phyloP scores from a whole-genome alignment of 2,888 invertebrate species.

The Alitta virens region DNA sequence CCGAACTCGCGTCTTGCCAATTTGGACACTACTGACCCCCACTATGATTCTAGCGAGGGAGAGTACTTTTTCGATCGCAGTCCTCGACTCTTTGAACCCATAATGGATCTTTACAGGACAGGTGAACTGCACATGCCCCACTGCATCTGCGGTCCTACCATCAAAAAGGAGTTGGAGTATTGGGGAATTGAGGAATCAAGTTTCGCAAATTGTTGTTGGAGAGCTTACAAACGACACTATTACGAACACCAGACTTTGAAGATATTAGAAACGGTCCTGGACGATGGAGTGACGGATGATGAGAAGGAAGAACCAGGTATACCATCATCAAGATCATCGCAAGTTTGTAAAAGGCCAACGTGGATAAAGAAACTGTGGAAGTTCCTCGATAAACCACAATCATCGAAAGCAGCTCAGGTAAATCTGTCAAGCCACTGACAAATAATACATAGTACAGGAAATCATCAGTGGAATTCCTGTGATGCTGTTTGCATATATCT shows the following conservation, averaged over 20 bases:
- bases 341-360: not conserved
- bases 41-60: conserved; percentile 1
- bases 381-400: conserved; percentile 15
- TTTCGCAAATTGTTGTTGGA: conserved; percentile 35
- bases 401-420: conserved; percentile 20
- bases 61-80: conserved; percentile 40
- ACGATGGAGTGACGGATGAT: not conserved
- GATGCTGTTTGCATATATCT: too few relatives aligned
- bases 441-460: too few relatives aligned
- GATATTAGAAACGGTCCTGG: conserved; percentile 2
- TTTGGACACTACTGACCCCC: conserved; percentile 2
- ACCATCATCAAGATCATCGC: not conserved
- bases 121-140: conserved; percentile 37
- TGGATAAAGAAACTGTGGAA: conserved; percentile 11
- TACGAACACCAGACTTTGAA: conserved; percentile 12
- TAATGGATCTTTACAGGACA: conserved; percentile 35
- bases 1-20: conserved; percentile 11
- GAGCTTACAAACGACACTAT: conserved; percentile 13
- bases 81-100: conserved; percentile 33
- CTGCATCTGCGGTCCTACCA: conserved; percentile 30
- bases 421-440: too few relatives aligned
- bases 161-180: conserved; percentile 34
- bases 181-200: conserved; percentile 34
- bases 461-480: too few relatives aligned
- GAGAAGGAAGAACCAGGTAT: not conserved